Percentiles rank a stretch among this genome's conserved stretches.
Conservation (phyloP, 2,888 invertebrate species). For the Chymomyza fuscimana region DNA sequence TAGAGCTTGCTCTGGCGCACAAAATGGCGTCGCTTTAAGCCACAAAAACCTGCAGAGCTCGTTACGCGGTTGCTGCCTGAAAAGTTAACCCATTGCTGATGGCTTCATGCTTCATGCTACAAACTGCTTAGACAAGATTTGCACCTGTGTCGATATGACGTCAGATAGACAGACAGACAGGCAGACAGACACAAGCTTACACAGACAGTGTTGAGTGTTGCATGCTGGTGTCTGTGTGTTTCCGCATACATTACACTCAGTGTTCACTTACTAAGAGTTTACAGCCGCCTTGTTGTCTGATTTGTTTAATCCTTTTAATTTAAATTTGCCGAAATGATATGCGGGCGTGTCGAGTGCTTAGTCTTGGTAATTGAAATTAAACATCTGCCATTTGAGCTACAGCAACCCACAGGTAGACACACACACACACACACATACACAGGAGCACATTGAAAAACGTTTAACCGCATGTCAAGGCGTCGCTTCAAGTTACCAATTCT, state of each 20-base stretch:
- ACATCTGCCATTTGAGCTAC: background rate
- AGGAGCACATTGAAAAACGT: background rate
- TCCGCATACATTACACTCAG: conserved; percentile 49
- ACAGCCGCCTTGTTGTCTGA: conserved; percentile 52
- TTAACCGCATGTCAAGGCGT: background rate
- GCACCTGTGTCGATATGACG: background rate
- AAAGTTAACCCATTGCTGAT: conserved; percentile 41
- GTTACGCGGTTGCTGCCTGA: conserved; percentile 37
- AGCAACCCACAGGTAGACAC: background rate
- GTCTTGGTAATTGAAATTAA: background rate
- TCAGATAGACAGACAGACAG: background rate
- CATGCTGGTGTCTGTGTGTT: conserved; percentile 31
- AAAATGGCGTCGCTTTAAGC: conserved; percentile 48
- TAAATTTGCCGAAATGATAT: background rate
- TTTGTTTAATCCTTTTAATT: conserved; percentile 58
- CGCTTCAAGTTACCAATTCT: background rate
- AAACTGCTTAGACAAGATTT: conserved; percentile 7
- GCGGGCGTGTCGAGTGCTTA: background rate
- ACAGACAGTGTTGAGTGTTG: conserved; percentile 5
- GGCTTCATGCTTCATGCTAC: conserved; percentile 10
- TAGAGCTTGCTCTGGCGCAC: background rate
- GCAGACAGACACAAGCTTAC: background rate
- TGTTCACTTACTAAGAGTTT: conserved; percentile 33
- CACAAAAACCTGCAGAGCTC: conserved; percentile 63
- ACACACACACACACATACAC: too few relatives aligned